Conservation (phyloP, 2,113 vertebrate species). For the Mus spicilegus region DNA sequence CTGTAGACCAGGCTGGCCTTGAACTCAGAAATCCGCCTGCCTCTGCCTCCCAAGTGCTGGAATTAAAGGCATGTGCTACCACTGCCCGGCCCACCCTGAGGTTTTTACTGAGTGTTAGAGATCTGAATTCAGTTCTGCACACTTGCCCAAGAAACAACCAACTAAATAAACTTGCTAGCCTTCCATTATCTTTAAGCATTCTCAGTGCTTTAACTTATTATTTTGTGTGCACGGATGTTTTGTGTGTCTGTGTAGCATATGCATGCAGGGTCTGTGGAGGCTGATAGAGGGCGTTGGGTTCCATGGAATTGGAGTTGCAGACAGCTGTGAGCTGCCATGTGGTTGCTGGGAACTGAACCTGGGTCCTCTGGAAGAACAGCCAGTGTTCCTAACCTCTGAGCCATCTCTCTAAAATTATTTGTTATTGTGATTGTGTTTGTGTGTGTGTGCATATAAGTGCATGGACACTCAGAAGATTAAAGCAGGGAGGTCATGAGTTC, state of each 20-base stretch:
- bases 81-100: neutral
- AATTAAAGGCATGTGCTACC: no score
- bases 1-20: no score
- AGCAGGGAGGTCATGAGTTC: neutral
- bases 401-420: neutral
- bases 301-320: neutral
- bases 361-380: neutral
- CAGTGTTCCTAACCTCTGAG: neutral
- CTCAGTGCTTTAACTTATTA: neutral
- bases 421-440: neutral
- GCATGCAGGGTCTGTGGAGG: neutral
- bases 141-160: neutral
- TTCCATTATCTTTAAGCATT: neutral
- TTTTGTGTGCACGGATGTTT: neutral
- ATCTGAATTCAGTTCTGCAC: neutral
- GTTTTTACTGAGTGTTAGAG: neutral
- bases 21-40: no score
- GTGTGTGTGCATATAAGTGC: neutral
- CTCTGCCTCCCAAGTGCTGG: no score
- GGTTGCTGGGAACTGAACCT: neutral
- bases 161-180: neutral
- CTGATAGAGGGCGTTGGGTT: neutral
- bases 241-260: neutral
- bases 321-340: neutral
- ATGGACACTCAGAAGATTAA: neutral